Evolutionary conservation across 2,797 vertebrate species (phyloP), one percentile per base, ranked within the genome.

Genomic region (Prunella strophiata): DNA sequence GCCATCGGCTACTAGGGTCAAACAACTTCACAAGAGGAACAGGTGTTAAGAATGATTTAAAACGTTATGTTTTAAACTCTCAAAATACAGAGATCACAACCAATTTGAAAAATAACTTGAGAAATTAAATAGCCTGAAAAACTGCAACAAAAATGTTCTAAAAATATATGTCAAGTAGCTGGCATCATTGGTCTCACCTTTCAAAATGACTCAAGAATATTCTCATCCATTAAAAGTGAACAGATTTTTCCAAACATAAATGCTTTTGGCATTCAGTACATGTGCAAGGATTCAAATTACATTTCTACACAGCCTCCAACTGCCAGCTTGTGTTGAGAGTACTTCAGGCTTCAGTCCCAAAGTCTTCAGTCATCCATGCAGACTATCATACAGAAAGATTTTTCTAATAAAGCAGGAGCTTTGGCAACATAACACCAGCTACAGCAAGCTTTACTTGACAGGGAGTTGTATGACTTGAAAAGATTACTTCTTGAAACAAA

Each of bases 301-400:
- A 95, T 58, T 20, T 84, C 62, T 45, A 38, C 61, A 68, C 43
- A 91, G 82, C 42, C 72, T 89, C 62, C 82, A 89, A 48, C 34
- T 86, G 91, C 50, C 72, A 68, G 58, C 21, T 38, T 75, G 29
- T 61, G 83, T 48, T 36, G 27, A 85, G 68, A 88, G 81, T 18
- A 83, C 32, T 65, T 75, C 43, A 92, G 88, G 89, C 66, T 94
- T 84, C 58, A 20, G 73, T 91, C 76, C 87, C 88, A 68, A 89
- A 93, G 61, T 51, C 72, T 92, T 94, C 73, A 92, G 75, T 62
- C 45, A 89, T n/a, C 71, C 50, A 57, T 32, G 45, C 1, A 85
- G 42, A 52, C n/a, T 32, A 77, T 27, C 51, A 74, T 51, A 91
- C 27, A 80, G 45, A 76, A 82, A 66, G 27, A 61, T 42, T 82